These are phyloP conservation scores for Cantharis flavilabris DNA, from an alignment of 2,888 invertebrate genomes.

Conservation along the genomic window DNA sequence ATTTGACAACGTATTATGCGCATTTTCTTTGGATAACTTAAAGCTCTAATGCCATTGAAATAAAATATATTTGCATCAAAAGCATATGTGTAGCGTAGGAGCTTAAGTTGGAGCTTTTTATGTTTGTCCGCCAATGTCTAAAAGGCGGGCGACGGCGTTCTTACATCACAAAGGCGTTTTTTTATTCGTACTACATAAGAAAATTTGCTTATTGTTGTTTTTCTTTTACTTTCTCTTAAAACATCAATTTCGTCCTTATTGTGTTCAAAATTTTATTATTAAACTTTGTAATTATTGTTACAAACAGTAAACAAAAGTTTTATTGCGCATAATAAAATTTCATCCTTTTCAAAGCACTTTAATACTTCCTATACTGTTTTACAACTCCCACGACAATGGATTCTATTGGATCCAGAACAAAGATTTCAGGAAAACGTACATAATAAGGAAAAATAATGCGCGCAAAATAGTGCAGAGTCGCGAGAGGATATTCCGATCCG, in stretches of 20 bases:
- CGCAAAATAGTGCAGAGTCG: not conserved
- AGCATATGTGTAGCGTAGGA: slow-evolving; percentile 42
- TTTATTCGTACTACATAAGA: slow-evolving; percentile 13
- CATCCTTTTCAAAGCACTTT: not conserved
- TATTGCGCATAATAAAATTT: not conserved
- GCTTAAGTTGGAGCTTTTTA: slow-evolving; percentile 54
- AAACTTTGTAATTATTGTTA: not conserved
- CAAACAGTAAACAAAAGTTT: not conserved
- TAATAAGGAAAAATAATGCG: not conserved
- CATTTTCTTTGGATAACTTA: slow-evolving; percentile 40
- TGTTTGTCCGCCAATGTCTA: slow-evolving; percentile 58
- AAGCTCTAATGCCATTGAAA: slow-evolving; percentile 45
- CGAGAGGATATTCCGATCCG: not conserved
- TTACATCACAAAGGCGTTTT: slow-evolving; percentile 17
- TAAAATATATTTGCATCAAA: slow-evolving; percentile 46
- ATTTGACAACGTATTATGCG: slow-evolving; percentile 42
- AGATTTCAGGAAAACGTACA: not conserved
- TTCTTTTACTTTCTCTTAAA: slow-evolving; percentile 27
- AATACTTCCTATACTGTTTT: not conserved
- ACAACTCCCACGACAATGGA: not conserved
- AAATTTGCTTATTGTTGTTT: slow-evolving; percentile 28
- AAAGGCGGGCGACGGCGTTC: slow-evolving; percentile 25
- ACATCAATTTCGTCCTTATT: slow-evolving; percentile 13
- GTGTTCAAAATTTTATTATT: not conserved
- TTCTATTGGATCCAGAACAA: not conserved